A percentile compares a stretch with the other conserved stretches of the same genome.
These are phyloP conservation scores for Pterostichus madidus DNA, from an alignment of 2,888 invertebrate species.

Conservation along the genomic window DNA sequence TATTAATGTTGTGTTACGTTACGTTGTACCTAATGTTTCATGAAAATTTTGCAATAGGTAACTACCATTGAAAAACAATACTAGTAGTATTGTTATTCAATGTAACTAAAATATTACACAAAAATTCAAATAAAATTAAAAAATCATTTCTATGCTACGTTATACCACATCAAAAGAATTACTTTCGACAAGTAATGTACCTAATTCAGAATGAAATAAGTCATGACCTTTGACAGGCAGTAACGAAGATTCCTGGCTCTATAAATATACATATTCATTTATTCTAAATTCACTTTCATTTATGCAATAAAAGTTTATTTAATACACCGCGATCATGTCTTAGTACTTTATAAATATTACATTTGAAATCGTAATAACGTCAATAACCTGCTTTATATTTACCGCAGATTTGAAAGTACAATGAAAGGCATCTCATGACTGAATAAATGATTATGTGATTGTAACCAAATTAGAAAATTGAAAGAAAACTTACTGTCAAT, in stretches of 20 bases:
- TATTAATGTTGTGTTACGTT: too few species aligned
- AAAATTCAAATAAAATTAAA: not conserved
- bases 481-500: constrained; percentile 8
- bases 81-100: too few species aligned
- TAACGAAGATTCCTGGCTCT: not conserved
- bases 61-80: too few species aligned
- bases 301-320: not conserved
- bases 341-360: not conserved
- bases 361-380: constrained; percentile 9
- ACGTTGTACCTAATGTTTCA: too few species aligned
- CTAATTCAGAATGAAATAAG: constrained; percentile 22
- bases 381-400: constrained; percentile 1
- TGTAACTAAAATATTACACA: too few species aligned
- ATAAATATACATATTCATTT: constrained; percentile 14
- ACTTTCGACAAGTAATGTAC: not conserved
- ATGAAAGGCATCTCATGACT: not conserved
- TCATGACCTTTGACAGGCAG: constrained; percentile 45
- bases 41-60: too few species aligned
- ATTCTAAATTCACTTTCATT: constrained; percentile 41
- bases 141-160: not conserved
- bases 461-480: not conserved
- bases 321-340: not conserved
- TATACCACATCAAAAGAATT: too few species aligned
- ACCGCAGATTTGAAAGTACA: not conserved
- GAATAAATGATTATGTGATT: not conserved